Conservation (phyloP, 2,113 vertebrate species). For the Lepidothrix coronata region DNA sequence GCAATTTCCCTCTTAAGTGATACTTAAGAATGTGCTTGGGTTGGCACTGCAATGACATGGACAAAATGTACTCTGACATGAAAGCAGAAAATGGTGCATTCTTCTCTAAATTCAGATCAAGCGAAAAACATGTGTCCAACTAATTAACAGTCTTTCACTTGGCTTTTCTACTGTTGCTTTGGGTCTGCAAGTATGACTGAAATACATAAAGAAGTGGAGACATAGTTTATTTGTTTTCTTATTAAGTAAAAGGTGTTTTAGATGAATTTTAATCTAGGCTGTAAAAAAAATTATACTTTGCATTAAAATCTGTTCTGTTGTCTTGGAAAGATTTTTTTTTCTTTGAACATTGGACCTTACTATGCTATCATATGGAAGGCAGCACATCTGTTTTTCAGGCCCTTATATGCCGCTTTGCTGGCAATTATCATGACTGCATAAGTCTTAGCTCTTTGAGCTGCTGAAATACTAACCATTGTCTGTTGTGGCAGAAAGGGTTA, state of each 20-base stretch:
- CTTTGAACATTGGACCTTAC: neutral
- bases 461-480: neutral
- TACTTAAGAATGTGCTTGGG: neutral
- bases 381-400: neutral
- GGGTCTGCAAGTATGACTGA: neutral
- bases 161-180: neutral
- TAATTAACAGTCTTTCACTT: conserved; percentile 48
- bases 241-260: neutral
- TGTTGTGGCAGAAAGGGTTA: too few relatives aligned
- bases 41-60: neutral
- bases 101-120: neutral
- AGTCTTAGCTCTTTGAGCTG: neutral
- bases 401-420: neutral
- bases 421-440: neutral
- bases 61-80: neutral
- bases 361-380: neutral
- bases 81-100: neutral
- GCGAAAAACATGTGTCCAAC: neutral
- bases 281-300: neutral
- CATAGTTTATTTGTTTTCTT: neutral
- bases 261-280: neutral
- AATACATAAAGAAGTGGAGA: neutral
- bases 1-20: neutral
- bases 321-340: neutral
- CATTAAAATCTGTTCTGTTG: neutral